These are phyloP conservation scores for Crypturellus tataupa DNA, from an alignment of 2,797 vertebrate species.

Conservation along the genomic window DNA sequence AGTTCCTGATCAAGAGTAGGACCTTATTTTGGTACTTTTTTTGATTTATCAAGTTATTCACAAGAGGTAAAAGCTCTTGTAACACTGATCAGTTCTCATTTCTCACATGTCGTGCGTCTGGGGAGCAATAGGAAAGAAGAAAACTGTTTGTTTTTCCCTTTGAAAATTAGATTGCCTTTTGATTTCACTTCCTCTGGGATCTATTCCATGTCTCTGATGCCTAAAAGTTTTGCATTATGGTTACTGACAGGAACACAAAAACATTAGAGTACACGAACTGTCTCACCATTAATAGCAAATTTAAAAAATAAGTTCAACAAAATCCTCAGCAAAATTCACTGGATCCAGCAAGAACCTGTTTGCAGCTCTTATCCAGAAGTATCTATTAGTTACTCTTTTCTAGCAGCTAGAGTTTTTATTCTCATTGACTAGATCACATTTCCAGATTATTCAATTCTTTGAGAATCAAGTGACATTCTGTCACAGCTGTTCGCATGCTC, in stretches of 20 bases:
- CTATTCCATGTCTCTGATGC: background rate
- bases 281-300: constrained; percentile 41
- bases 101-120: background rate
- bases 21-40: background rate
- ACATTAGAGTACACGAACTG: background rate
- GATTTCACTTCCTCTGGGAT: constrained; percentile 8
- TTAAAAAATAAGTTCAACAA: constrained; percentile 36
- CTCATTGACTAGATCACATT: constrained; percentile 48
- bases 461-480: constrained; percentile 52
- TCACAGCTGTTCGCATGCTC: constrained; percentile 29
- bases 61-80: background rate
- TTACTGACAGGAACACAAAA: background rate
- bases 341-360: constrained; percentile 48
- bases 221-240: background rate
- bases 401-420: constrained; percentile 61
- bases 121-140: background rate
- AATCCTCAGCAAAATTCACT: constrained; percentile 40
- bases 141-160: background rate
- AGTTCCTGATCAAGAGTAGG: background rate
- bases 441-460: constrained; percentile 50
- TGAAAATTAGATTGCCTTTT: constrained; percentile 36
- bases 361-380: constrained; percentile 52
- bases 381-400: constrained; percentile 43
- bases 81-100: background rate
- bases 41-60: background rate